Conservation (phyloP, 2,113 vertebrate species). For the Oryzias celebensis region DNA sequence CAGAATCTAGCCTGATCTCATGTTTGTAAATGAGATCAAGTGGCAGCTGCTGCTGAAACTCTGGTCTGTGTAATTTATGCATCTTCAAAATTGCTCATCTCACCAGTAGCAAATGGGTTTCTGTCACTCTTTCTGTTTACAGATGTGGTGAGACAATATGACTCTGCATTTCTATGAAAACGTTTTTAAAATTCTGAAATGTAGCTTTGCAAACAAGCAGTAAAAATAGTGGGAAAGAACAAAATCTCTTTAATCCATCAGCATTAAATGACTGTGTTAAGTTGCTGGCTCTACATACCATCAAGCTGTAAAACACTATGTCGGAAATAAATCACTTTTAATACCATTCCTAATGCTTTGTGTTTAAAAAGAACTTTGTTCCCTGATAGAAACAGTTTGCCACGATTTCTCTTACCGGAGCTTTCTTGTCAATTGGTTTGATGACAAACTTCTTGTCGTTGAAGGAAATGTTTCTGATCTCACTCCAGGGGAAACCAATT, state of each 20-base stretch:
- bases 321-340: neutral
- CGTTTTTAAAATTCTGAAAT: neutral
- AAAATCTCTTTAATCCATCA: conserved; percentile 8
- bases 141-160: conserved; percentile 4
- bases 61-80: conserved; percentile 29
- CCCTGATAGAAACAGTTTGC: neutral
- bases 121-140: conserved; percentile 20
- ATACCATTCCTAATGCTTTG: neutral
- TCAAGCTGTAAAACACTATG: neutral
- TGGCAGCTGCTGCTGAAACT: conserved; percentile 39
- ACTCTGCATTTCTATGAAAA: conserved; percentile 10
- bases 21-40: conserved; percentile 42
- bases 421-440: conserved; percentile 97
- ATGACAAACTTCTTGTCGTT: conserved; percentile 99
- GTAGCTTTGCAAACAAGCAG: neutral
- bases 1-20: conserved; percentile 27
- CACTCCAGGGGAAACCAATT: conserved; percentile 98
- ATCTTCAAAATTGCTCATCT: conserved; percentile 22
- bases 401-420: conserved; percentile 80
- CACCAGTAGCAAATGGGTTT: conserved; percentile 11
- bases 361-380: too few relatives aligned
- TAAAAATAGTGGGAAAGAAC: neutral
- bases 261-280: conserved; percentile 8
- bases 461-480: conserved; percentile 97
- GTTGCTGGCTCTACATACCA: neutral